Evolutionary conservation across 2,113 vertebrate genomes (phyloP).

Genomic region (Proterorhinus semilunaris): DNA sequence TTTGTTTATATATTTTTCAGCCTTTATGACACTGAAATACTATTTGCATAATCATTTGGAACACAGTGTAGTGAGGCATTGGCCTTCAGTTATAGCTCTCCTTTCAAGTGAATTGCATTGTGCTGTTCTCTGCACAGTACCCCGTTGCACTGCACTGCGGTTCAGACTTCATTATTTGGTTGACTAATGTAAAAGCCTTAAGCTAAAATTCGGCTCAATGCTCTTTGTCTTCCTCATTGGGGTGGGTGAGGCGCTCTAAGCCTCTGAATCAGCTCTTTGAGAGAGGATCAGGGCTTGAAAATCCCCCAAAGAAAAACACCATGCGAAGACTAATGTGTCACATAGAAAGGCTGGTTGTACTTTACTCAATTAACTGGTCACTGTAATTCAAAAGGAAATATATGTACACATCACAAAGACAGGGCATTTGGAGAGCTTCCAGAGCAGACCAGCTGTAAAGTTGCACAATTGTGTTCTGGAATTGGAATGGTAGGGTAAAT

Average conservation of each 20-base stretch:
- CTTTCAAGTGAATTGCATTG: conserved; percentile 56
- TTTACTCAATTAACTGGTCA: not conserved
- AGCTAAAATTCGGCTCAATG: conserved; percentile 36
- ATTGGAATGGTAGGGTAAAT: no score
- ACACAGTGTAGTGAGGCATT: conserved; percentile 29
- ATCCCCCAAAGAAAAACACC: not conserved
- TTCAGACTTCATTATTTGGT: conserved; percentile 58
- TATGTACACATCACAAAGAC: not conserved
- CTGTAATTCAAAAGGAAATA: not conserved
- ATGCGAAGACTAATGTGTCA: not conserved
- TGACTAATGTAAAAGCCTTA: conserved; percentile 50
- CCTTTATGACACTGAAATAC: no score
- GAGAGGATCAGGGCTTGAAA: not conserved
- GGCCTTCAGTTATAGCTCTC: conserved; percentile 41
- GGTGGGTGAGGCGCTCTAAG: conserved; percentile 24
- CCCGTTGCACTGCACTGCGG: conserved; percentile 13
- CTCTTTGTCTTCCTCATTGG: conserved; percentile 16
- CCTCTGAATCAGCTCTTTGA: conserved; percentile 18
- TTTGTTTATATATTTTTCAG: no score
- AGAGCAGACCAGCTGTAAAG: no score
- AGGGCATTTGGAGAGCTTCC: not conserved
- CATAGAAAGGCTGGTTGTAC: not conserved
- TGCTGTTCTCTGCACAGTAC: conserved; percentile 39
- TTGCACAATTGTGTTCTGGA: no score
- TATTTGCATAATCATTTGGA: no score